Conservation (phyloP, 2,797 vertebrate species). For the Hoplostethus mediterraneus region DNA sequence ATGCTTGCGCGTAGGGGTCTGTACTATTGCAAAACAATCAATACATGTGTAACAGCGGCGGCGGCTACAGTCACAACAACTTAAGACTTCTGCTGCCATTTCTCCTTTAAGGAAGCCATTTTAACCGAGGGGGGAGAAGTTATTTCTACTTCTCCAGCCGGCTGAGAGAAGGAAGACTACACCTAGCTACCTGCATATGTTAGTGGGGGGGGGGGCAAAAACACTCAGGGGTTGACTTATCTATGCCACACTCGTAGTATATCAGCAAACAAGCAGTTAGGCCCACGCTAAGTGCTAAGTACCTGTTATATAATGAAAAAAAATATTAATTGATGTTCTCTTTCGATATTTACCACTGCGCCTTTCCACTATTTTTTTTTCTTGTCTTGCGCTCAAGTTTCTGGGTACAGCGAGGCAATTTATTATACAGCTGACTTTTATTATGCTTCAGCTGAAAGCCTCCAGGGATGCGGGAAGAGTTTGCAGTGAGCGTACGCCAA, state of each 20-base stretch:
- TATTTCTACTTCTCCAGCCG: slow-evolving; percentile 13
- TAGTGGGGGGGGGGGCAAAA: slow-evolving; percentile 3
- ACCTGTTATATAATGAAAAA: slow-evolving; percentile 44
- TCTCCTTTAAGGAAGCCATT: slow-evolving; percentile 6
- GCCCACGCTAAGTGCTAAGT: slow-evolving; percentile 39
- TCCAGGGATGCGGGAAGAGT: slow-evolving; percentile 28
- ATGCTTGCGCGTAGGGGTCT: neutral
- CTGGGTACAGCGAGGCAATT: slow-evolving; percentile 53
- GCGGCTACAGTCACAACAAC: slow-evolving; percentile 21
- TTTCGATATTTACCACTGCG: slow-evolving; percentile 42
- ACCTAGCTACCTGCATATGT: slow-evolving; percentile 8
- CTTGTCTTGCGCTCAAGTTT: slow-evolving; percentile 28
- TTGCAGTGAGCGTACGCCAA: slow-evolving; percentile 35
- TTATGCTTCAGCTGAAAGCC: slow-evolving; percentile 58
- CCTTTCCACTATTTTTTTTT: slow-evolving; percentile 18
- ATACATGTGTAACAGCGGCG: slow-evolving; percentile 8
- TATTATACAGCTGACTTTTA: slow-evolving; percentile 64
- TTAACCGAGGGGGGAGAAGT: neutral
- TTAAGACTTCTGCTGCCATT: slow-evolving; percentile 5
- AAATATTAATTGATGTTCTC: slow-evolving; percentile 21
- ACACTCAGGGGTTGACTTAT: slow-evolving; percentile 41
- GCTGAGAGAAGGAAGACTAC: slow-evolving; percentile 16
- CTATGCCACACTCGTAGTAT: slow-evolving; percentile 31
- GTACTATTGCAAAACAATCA: slow-evolving; percentile 2
- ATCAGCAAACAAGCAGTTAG: slow-evolving; percentile 50